A percentile compares a stretch with the other conserved stretches of the same genome.
Evolutionary conservation across 2,113 vertebrate species (phyloP).

Genomic region (Porphyrio hochstetteri): DNA sequence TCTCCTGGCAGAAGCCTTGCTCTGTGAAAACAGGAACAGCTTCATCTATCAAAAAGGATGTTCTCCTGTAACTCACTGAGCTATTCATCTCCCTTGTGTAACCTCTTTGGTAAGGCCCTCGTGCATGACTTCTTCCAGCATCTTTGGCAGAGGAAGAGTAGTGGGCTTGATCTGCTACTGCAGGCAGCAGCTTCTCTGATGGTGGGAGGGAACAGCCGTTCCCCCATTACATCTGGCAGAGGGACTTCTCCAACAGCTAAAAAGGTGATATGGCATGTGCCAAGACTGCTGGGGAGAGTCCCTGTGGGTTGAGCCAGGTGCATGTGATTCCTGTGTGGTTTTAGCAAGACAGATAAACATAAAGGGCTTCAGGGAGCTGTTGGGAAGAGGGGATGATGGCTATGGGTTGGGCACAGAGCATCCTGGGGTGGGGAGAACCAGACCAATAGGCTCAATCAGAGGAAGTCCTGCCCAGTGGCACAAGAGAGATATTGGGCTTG

Average conservation of each 20-base stretch:
- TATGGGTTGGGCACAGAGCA: neutral
- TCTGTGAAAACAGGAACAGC: neutral
- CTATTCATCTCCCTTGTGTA: neutral
- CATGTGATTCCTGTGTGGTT: neutral
- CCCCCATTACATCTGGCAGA: fast-evolving
- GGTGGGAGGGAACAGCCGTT: fast-evolving
- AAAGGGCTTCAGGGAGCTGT: neutral
- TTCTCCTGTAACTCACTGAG: neutral
- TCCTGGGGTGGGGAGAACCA: fast-evolving
- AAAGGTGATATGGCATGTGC: neutral
- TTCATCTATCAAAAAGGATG: neutral
- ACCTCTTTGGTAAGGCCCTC: neutral
- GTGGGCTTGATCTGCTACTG: neutral
- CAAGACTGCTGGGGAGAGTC: neutral
- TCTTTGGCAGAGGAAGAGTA: neutral
- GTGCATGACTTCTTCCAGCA: fast-evolving
- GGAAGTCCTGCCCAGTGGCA: neutral
- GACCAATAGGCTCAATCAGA: neutral
- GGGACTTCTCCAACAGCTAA: neutral
- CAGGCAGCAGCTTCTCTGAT: neutral
- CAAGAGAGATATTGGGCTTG: neutral
- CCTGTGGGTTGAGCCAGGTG: fast-evolving
- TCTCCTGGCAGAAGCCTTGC: neutral
- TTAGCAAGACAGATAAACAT: neutral
- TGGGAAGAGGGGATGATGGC: neutral